Percentiles rank a stretch among this genome's conserved stretches.
phyloP scores from a whole-genome alignment of 1,140 invertebrate species.

The Rhagoletis pomonella region DNA sequence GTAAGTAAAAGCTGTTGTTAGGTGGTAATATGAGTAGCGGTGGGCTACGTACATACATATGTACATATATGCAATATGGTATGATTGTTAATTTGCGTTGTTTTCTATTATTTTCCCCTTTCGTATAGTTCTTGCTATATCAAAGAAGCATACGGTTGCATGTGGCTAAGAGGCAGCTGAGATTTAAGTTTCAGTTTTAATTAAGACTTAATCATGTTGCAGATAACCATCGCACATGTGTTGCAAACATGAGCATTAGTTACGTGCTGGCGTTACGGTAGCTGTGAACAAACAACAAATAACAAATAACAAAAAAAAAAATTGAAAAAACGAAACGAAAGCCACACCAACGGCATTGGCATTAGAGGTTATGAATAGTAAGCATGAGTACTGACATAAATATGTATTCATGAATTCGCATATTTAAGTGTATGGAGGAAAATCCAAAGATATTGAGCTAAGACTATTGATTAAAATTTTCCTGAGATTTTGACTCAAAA shows the following conservation, averaged over 20 bases:
- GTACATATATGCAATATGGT: background rate
- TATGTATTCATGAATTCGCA: too few species aligned
- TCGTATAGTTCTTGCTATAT: background rate
- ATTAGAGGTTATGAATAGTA: background rate
- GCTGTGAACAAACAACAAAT: slow-evolving; percentile 10
- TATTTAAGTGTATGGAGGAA: too few species aligned
- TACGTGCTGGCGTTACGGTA: slow-evolving; percentile 17
- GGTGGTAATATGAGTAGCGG: slow-evolving; percentile 12
- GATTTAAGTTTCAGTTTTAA: slow-evolving; percentile 40
- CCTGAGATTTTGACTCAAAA: too few species aligned
- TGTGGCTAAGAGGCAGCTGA: slow-evolving; percentile 13
- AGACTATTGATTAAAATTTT: too few species aligned
- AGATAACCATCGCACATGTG: slow-evolving; percentile 49
- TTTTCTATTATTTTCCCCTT: background rate
- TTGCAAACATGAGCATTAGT: slow-evolving; percentile 19
- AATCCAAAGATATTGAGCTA: too few species aligned
- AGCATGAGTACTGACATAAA: too few species aligned
- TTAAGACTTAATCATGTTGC: slow-evolving; percentile 52
- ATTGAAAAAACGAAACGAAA: background rate
- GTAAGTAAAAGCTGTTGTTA: background rate
- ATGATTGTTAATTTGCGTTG: background rate
- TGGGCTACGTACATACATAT: too few species aligned
- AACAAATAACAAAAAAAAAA: too few species aligned
- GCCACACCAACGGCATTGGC: background rate
- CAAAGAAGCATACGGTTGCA: background rate